Evolutionary conservation across 1,140 invertebrate genomes (phyloP).

Genomic region (Heliothis virescens): DNA sequence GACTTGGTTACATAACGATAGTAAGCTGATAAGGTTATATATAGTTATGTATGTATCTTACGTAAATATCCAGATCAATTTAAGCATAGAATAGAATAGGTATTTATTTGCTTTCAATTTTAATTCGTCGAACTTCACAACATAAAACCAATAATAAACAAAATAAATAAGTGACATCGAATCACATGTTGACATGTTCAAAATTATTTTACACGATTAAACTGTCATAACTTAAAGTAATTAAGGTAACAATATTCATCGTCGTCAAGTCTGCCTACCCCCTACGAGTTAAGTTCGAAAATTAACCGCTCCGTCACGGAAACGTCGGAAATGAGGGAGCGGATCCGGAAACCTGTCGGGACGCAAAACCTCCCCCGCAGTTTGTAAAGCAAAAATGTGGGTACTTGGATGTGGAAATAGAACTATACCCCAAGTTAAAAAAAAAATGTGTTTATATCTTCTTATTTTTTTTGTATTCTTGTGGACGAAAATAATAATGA

Average conservation of each 20-base stretch:
- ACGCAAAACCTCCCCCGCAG: slow-evolving; percentile 1
- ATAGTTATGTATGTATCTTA: no score
- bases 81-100: no score
- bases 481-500: no score
- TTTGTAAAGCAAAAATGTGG: slow-evolving; percentile 15
- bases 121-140: neutral
- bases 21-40: no score
- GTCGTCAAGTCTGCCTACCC: slow-evolving; percentile 6
- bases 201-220: neutral
- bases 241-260: neutral
- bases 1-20: no score
- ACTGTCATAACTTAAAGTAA: slow-evolving; percentile 4
- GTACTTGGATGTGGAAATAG: neutral
- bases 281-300: slow-evolving; percentile 18
- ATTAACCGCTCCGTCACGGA: slow-evolving; percentile 33
- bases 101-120: no score
- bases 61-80: no score
- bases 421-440: neutral
- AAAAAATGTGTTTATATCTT: no score
- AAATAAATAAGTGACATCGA: neutral
- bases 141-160: neutral
- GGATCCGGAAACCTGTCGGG: slow-evolving; percentile 30
- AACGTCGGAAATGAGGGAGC: slow-evolving; percentile 35
- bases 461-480: no score
- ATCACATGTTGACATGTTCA: neutral